Conservation (phyloP, 2,888 invertebrate genomes). For the Drosophila barbarae region DNA sequence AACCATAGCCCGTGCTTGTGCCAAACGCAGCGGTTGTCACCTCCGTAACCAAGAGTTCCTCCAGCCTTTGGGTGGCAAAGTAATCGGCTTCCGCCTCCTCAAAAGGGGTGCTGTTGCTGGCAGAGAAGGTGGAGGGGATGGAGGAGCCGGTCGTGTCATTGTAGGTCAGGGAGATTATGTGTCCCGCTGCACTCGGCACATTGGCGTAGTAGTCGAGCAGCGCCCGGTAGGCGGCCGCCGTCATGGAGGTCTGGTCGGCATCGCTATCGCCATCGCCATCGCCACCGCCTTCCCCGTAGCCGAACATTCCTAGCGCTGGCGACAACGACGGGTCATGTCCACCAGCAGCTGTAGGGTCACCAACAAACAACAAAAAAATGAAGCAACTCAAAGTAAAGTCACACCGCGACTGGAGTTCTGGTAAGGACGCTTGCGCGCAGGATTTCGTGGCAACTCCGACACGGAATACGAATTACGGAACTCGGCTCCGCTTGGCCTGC, state of each 20-base stretch:
- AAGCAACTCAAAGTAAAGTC: background rate
- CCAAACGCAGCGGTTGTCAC: background rate
- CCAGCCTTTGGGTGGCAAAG: slow-evolving; percentile 1
- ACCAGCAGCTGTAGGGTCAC: background rate
- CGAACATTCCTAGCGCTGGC: slow-evolving; percentile 33
- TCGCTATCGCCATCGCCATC: slow-evolving; percentile 32
- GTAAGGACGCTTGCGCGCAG: slow-evolving; percentile 26
- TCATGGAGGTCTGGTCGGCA: slow-evolving; percentile 16
- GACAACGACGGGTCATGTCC: slow-evolving; percentile 7
- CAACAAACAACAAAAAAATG: background rate
- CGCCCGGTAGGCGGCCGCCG: slow-evolving; percentile 39
- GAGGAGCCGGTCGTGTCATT: slow-evolving; percentile 42
- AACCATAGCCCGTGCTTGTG: background rate
- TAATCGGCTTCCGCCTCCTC: slow-evolving; percentile 4
- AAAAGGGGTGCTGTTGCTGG: slow-evolving; percentile 6
- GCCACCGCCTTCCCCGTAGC: slow-evolving; percentile 33
- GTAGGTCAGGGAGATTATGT: slow-evolving; percentile 58
- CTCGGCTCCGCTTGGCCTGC: slow-evolving; percentile 10
- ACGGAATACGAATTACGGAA: background rate
- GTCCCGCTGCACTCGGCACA: slow-evolving; percentile 52
- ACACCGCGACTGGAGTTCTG: background rate
- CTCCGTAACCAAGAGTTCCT: slow-evolving; percentile 7
- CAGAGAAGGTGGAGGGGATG: background rate
- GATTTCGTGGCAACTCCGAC: background rate
- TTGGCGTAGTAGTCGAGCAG: slow-evolving; percentile 59